Percentiles rank a stretch among this genome's conserved stretches.
These are phyloP conservation scores for Lathamus discolor DNA, from an alignment of 2,113 vertebrate species.

Conservation along the genomic window DNA sequence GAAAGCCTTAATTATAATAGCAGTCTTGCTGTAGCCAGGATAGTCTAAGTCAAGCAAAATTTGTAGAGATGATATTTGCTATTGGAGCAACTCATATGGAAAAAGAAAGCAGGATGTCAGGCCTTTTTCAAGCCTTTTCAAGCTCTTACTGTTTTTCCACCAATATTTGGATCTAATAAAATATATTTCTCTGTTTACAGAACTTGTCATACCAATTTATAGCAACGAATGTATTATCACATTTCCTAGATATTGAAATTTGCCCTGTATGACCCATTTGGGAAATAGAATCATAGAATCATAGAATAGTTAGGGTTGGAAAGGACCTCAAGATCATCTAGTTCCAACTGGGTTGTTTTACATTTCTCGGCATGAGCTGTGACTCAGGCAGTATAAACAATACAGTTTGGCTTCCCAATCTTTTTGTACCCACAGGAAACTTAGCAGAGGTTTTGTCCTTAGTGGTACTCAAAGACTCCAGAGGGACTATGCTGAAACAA, in stretches of 20 bases:
- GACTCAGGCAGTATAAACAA: neutral
- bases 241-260: neutral
- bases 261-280: neutral
- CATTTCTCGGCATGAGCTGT: neutral
- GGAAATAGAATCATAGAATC: neutral
- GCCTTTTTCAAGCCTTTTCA: neutral
- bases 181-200: neutral
- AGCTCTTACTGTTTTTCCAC: neutral
- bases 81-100: neutral
- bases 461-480: neutral
- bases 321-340: too few relatives aligned
- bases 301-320: too few relatives aligned
- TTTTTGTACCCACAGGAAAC: neutral
- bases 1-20: neutral
- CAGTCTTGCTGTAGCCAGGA: neutral
- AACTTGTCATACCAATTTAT: neutral
- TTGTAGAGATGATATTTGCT: neutral
- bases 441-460: neutral
- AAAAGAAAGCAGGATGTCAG: neutral
- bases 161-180: neutral
- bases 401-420: neutral
- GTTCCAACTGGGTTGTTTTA: neutral
- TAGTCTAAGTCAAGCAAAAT: neutral
- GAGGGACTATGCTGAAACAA: neutral
- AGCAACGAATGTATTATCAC: neutral